Evolutionary conservation across 2,113 vertebrate species (phyloP).

Genomic region (Shinisaurus crocodilurus): DNA sequence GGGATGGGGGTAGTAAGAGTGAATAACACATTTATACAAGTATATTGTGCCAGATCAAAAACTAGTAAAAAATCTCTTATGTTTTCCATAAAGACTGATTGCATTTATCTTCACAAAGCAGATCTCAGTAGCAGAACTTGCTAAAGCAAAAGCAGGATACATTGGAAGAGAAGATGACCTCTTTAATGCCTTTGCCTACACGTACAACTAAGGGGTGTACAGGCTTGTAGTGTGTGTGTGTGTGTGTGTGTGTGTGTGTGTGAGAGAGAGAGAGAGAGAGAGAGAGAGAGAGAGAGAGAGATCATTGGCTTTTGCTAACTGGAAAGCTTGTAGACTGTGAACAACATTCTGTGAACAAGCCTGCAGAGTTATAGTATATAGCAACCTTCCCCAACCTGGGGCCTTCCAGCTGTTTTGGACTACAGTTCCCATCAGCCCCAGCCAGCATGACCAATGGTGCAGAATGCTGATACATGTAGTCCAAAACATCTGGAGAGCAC

Average conservation of each 20-base stretch:
- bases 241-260: too few relatives aligned
- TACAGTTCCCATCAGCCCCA: background rate
- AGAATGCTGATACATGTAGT: background rate
- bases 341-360: background rate
- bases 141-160: background rate
- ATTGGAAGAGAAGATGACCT: background rate
- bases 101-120: conserved; percentile 3
- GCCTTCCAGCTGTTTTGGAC: background rate
- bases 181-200: too few relatives aligned
- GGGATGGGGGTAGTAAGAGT: background rate
- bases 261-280: too few relatives aligned
- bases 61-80: conserved; percentile 57
- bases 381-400: background rate
- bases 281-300: background rate
- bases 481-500: background rate
- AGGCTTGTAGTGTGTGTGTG: too few relatives aligned
- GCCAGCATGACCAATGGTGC: background rate
- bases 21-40: background rate
- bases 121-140: background rate
- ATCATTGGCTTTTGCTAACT: background rate
- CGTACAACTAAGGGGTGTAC: too few relatives aligned
- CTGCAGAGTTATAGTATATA: background rate
- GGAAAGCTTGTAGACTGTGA: background rate
- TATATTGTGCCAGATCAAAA: conserved; percentile 40
- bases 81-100: conserved; percentile 11